These are phyloP conservation scores for Parnassius apollo DNA, from an alignment of 2,888 invertebrate species.

Conservation along the genomic window DNA sequence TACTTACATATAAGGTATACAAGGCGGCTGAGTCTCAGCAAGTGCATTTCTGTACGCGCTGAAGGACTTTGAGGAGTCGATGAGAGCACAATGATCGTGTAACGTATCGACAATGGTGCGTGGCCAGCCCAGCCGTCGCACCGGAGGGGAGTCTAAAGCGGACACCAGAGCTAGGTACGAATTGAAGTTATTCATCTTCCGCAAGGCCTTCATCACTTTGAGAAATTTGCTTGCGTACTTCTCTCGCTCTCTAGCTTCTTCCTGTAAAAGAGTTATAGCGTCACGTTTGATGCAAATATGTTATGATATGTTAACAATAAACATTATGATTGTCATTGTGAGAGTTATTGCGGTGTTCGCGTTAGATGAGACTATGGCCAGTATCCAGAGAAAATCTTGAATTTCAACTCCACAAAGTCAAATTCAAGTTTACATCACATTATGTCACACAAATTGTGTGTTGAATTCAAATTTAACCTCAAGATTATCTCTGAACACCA, in stretches of 20 bases:
- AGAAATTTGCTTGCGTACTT: conserved; percentile 97
- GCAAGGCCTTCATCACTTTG: conserved; percentile 98
- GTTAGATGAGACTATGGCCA: no score
- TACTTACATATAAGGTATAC: conserved; percentile 99
- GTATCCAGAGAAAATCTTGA: no score
- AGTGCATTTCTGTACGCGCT: conserved; percentile 97
- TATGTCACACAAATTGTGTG: no score
- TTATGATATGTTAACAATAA: no score
- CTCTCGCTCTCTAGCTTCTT: conserved; percentile 97
- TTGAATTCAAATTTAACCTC: no score
- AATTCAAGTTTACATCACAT: no score
- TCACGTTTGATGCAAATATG: no score
- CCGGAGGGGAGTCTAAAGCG: conserved; percentile 97
- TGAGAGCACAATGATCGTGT: conserved; percentile 96
- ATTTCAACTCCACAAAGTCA: no score
- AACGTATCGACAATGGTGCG: conserved; percentile 94
- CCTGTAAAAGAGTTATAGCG: conserved; percentile 43
- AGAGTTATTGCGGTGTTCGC: no score
- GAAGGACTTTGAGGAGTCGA: conserved; percentile 99
- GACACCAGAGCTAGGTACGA: conserved; percentile 98
- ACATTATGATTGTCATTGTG: no score
- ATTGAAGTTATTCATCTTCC: conserved; percentile 99
- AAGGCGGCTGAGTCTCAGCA: conserved; percentile 97
- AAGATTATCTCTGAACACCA: no score
- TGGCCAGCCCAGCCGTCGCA: conserved; percentile 95